Conservation (phyloP, 2,888 invertebrate species). For the Pocota personata region DNA sequence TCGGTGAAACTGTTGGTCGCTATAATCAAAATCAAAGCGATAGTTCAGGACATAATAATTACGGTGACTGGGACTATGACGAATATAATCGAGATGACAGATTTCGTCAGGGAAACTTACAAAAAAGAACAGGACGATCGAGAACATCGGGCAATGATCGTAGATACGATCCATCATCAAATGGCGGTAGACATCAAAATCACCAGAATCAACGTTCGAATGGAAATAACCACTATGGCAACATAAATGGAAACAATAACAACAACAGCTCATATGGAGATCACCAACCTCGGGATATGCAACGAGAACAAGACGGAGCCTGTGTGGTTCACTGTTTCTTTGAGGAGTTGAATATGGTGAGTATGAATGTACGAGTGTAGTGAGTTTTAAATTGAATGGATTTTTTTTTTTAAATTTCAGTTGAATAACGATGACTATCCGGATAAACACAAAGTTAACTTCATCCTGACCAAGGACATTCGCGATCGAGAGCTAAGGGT, state of each 20-base stretch:
- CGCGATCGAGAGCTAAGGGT: conserved; percentile 86
- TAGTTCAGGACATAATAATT: conserved; percentile 26
- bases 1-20: conserved; percentile 72
- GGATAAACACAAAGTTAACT: conserved; percentile 86
- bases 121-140: conserved; percentile 76
- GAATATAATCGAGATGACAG: conserved; percentile 74
- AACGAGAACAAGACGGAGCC: conserved; percentile 77
- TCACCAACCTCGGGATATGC: conserved; percentile 27
- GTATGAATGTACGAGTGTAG: conserved; percentile 64
- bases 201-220: conserved; percentile 74
- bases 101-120: conserved; percentile 73
- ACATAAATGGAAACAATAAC: conserved; percentile 24
- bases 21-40: conserved; percentile 38
- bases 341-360: conserved; percentile 87
- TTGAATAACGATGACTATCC: conserved; percentile 83
- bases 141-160: conserved; percentile 72
- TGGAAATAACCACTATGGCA: conserved; percentile 41
- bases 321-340: conserved; percentile 89
- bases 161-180: conserved; percentile 13
- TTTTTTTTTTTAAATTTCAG: conserved; percentile 74
- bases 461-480: conserved; percentile 86
- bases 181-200: conserved; percentile 32
- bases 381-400: no score
- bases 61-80: conserved; percentile 74
- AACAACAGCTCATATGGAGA: conserved; percentile 40